Base-by-base conservation (phyloP, 1,140 invertebrate genomes). In the Marisa cornuarietis region DNA sequence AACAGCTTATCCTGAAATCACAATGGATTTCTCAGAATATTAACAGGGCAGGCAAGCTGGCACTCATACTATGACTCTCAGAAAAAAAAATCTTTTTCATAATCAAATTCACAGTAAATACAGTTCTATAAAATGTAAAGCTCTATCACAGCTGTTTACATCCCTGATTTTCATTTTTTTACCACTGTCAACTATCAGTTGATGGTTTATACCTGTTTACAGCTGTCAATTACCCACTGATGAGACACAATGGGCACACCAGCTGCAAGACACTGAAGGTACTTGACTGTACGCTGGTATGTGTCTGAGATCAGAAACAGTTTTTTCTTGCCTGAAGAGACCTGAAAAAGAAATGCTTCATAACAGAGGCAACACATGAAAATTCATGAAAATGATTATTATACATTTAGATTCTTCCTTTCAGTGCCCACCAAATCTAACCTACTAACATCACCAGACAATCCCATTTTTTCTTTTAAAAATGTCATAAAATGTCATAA, bases 261-360 rank as follows among this genome's bases (percentile, higher is more conserved):
- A 62, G 86, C 87, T 51, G 91, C 90, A 73, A 92, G 82, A 82
- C 86, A 89, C 82, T 91, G 87, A 22, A 92, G 83, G 79, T 91
- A 92, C 78, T 92, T 92, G 22, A 90, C 77, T 13, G 91, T 91
- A 52, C 89, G 76, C 68, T 89, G 87, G 80, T 89, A 87, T 16
- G 85, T 84, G 81, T 88, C 83, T 20, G 91, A 89, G 54, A 92
- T 82, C 51, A 91, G 75, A 73, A 85, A 77, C 85, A 85, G 58
- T 83, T 80, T 76, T 76, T 61, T 42, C 31, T 42, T 76, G 31
- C 74, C 61, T 63, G 54, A 54, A 52, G 76, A 63, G 22, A 82
- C 73, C 83, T 85, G 71, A 74, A 76, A 72, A 71, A 20, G 49
- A 52, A 77, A 22, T 79, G 22, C 51, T 13, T 42, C 61, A 14